These are phyloP conservation scores for Thereva unica DNA, from an alignment of 2,888 invertebrate genomes.

Conservation along the genomic window DNA sequence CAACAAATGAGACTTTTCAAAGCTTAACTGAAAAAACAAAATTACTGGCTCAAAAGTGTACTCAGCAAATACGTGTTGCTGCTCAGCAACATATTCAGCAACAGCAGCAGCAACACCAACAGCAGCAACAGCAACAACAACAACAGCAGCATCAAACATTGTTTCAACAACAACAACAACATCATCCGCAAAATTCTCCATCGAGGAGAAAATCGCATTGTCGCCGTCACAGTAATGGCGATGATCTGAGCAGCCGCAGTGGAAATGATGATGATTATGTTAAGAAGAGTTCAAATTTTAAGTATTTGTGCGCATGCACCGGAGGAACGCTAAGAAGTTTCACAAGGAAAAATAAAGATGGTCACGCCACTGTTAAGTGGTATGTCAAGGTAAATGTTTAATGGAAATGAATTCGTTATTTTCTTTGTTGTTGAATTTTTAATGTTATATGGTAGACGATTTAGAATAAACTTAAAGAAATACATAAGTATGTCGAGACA, in stretches of 20 bases:
- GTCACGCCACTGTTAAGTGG: conserved; percentile 62
- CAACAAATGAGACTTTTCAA: conserved; percentile 51
- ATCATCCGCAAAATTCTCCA: conserved; percentile 36
- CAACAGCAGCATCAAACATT: conserved; percentile 39
- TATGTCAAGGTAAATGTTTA: conserved; percentile 70
- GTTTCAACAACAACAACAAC: conserved; percentile 24
- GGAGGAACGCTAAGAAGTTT: conserved; percentile 53
- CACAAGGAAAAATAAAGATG: conserved; percentile 49
- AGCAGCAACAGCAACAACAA: conserved; percentile 44
- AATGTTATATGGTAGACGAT: background rate
- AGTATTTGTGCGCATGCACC: conserved; percentile 55
- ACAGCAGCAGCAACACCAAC: conserved; percentile 45
- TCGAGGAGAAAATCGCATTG: conserved; percentile 13
- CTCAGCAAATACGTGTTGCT: conserved; percentile 48
- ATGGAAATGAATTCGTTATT: conserved; percentile 5
- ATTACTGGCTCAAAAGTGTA: conserved; percentile 54
- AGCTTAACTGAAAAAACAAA: conserved; percentile 49
- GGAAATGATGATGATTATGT: background rate
- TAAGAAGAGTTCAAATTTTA: conserved; percentile 45
- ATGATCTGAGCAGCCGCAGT: too few species aligned
- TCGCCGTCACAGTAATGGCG: conserved; percentile 6
- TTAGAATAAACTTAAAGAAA: background rate
- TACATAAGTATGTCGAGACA: background rate
- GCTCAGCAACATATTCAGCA: conserved; percentile 48
- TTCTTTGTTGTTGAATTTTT: conserved; percentile 29